Conservation (phyloP, 2,797 vertebrate species). For the Chloroceryle amazona region DNA sequence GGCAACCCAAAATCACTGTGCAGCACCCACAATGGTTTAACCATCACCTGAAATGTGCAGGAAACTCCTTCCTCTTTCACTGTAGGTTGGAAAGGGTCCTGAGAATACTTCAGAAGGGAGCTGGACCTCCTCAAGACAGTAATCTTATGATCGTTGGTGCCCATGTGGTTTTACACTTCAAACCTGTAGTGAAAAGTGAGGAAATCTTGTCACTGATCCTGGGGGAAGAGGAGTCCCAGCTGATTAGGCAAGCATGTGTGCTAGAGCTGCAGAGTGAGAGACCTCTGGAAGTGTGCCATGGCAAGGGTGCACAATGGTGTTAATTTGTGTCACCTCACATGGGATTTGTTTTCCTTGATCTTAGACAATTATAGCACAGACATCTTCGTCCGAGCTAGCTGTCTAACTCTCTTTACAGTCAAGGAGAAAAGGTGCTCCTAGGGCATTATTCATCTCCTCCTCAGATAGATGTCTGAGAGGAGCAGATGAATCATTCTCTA, state of each 20-base stretch:
- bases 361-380: neutral
- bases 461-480: neutral
- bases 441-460: conserved; percentile 14
- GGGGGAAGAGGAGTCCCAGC: neutral
- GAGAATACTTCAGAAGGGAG: neutral
- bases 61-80: neutral
- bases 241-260: neutral
- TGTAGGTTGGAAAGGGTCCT: neutral
- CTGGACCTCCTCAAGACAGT: neutral
- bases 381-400: conserved; percentile 3
- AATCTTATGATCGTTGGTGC: neutral
- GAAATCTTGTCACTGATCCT: neutral
- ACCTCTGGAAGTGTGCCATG: neutral
- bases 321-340: neutral
- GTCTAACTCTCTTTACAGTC: neutral
- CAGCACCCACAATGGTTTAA: neutral
- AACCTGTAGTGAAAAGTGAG: neutral
- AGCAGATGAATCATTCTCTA: conserved; percentile 53
- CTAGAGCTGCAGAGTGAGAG: neutral
- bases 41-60: neutral
- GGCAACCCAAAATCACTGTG: neutral
- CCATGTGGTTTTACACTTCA: neutral
- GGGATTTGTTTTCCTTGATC: neutral
- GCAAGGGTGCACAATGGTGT: neutral
- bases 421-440: neutral